These are phyloP conservation scores for Callosobruchus maculatus DNA, from an alignment of 2,888 invertebrate genomes.

Conservation along the genomic window DNA sequence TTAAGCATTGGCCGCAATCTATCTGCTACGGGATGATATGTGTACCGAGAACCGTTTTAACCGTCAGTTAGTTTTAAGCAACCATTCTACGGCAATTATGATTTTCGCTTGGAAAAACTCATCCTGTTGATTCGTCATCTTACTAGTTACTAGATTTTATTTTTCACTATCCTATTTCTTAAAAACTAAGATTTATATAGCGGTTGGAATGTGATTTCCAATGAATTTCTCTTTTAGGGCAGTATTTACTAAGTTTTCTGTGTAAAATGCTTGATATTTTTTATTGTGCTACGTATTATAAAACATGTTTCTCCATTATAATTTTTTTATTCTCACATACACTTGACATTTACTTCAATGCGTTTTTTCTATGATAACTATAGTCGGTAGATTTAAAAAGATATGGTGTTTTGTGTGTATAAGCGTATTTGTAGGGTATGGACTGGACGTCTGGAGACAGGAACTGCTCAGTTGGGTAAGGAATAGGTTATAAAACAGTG, in stretches of 20 bases:
- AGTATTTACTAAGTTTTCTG: constrained; percentile 18
- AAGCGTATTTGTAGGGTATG: neutral
- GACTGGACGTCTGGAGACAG: neutral
- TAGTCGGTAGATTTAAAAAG: neutral
- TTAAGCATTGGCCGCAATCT: constrained; percentile 28
- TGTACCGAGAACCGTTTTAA: constrained; percentile 31
- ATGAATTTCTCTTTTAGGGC: constrained; percentile 12
- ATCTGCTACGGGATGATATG: constrained; percentile 25
- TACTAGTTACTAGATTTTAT: constrained; percentile 24
- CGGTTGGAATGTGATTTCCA: constrained; percentile 16
- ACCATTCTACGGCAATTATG: constrained; percentile 20
- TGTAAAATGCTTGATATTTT: neutral
- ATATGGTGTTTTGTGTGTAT: neutral
- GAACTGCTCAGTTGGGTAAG: neutral
- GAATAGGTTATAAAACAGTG: neutral
- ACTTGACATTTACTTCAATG: neutral
- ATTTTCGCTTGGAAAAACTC: constrained; percentile 14
- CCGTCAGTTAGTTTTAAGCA: constrained; percentile 29
- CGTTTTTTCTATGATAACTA: neutral
- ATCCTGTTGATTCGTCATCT: constrained; percentile 10
- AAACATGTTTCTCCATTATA: neutral
- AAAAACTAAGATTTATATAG: neutral
- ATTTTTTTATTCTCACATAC: neutral
- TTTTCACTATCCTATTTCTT: constrained; percentile 18
- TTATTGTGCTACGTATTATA: neutral